Evolutionary conservation across 2,888 invertebrate species (phyloP), one percentile per base, ranked within the genome.

Genomic region (Sinelater perroti): DNA sequence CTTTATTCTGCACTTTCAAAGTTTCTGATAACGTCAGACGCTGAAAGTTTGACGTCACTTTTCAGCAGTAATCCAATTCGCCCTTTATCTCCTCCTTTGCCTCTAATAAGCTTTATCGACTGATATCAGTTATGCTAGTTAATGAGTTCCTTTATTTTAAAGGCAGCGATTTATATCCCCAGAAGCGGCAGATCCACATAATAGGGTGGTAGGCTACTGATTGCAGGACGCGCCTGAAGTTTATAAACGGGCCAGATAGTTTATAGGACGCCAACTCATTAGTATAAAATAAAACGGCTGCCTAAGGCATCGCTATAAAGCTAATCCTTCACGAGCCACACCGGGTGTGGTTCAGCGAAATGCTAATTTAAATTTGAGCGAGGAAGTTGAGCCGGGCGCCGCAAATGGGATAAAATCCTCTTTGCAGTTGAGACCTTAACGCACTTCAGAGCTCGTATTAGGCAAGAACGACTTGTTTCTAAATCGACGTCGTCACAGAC

Each of bases 291-390:
- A 36, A 36, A 17, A 36, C 10, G 11, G 10, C 6, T n/a, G 36
- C 4, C 10, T 10, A 36, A 36, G 11, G 36, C 10, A 20, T 20
- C 4, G 1, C 36, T 36, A 10, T 36, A 36, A 36, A 36, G 36
- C 11, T 36, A 36, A 36, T 36, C 8, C n/a, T 20, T 17, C 1
- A 18, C 17, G 20, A 18, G 16, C 10, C 36, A 16, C n/a, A 36
- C 36, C 17, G 36, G 17, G 17, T 18, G 20, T 36, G 20, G 36
- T 20, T 36, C 36, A 35, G 36, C 36, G 20, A 17, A 36, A 36
- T 36, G 36, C 18, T 36, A 36, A 36, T 36, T 36, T n/a, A 36
- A 17, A 17, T 36, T 36, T 18, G 18, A 17, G 3, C 36, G 20
- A 36, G 36, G 36, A 17, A 36, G 11, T 17, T 18, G 8, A 36